phyloP scores from a whole-genome alignment of 1,140 invertebrate genomes.

The Triops longicaudatus region DNA sequence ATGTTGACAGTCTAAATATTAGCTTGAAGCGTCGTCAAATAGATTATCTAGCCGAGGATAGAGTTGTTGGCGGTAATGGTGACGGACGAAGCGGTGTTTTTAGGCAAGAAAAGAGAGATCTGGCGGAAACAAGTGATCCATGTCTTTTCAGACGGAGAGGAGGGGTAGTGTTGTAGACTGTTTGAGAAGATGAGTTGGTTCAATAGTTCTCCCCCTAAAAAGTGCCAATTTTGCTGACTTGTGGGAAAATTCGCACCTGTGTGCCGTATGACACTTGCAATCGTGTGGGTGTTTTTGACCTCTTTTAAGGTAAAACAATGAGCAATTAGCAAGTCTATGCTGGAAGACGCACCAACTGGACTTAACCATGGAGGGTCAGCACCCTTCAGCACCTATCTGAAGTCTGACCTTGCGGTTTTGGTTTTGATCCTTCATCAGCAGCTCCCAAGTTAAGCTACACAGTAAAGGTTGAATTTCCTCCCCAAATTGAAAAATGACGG shows the following conservation, averaged over 20 bases:
- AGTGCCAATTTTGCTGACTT: neutral
- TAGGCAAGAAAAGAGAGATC: neutral
- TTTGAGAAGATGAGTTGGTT: neutral
- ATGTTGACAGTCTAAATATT: conserved; percentile 8
- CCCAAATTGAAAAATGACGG: neutral
- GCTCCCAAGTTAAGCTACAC: neutral
- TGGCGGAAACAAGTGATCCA: neutral
- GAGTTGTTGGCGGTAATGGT: conserved; percentile 14
- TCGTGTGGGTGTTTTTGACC: neutral
- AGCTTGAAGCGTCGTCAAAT: neutral
- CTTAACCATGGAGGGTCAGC: too few species aligned
- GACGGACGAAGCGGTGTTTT: neutral
- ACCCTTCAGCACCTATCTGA: neutral
- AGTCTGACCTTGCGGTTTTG: neutral
- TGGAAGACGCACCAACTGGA: too few species aligned
- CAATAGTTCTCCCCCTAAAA: neutral
- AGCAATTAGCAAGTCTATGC: too few species aligned
- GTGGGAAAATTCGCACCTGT: conserved; percentile 11
- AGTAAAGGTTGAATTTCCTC: neutral
- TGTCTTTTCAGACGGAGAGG: neutral
- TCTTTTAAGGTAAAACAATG: neutral
- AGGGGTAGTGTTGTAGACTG: neutral
- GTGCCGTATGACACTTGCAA: neutral
- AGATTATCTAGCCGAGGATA: neutral
- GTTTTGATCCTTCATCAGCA: conserved; percentile 5